Evolutionary conservation across 1,140 invertebrate species (phyloP).

Genomic region (Heliconius congener): DNA sequence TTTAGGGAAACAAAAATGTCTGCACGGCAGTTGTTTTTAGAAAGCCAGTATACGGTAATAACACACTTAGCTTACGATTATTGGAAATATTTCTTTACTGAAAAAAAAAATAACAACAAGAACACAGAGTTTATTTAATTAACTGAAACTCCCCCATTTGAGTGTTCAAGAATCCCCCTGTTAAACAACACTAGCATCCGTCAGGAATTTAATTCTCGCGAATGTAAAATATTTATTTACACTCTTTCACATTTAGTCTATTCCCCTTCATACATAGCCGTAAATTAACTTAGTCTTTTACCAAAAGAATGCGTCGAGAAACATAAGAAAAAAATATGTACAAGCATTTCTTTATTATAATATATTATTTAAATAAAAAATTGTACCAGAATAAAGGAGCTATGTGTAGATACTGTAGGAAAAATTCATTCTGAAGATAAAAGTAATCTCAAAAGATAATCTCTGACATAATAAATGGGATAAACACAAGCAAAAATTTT

Average conservation of each 20-base stretch:
- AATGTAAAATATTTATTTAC: slow-evolving; percentile 73
- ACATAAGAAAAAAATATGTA: too few relatives aligned
- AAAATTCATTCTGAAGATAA: neutral
- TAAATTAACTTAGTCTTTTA: too few relatives aligned
- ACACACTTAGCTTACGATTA: too few relatives aligned
- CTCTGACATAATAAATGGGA: neutral
- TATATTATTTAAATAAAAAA: neutral
- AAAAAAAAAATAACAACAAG: slow-evolving; percentile 47
- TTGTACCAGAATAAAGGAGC: neutral
- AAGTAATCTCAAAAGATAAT: neutral
- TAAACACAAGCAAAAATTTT: neutral
- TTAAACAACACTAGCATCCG: slow-evolving; percentile 78
- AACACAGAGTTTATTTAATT: slow-evolving; percentile 76
- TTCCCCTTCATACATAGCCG: slow-evolving; percentile 44
- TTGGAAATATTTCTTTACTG: too few relatives aligned
- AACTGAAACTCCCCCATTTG: slow-evolving; percentile 72
- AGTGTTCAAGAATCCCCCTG: slow-evolving; percentile 76
- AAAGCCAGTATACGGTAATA: too few relatives aligned
- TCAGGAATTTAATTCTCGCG: slow-evolving; percentile 73
- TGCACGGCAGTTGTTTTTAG: too few relatives aligned
- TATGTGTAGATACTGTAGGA: neutral
- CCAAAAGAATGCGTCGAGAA: too few relatives aligned
- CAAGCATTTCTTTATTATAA: neutral
- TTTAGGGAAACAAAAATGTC: too few relatives aligned
- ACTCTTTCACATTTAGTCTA: slow-evolving; percentile 62